Conservation (phyloP, 2,888 invertebrate genomes). For the Caenorhabditis sulstoni region DNA sequence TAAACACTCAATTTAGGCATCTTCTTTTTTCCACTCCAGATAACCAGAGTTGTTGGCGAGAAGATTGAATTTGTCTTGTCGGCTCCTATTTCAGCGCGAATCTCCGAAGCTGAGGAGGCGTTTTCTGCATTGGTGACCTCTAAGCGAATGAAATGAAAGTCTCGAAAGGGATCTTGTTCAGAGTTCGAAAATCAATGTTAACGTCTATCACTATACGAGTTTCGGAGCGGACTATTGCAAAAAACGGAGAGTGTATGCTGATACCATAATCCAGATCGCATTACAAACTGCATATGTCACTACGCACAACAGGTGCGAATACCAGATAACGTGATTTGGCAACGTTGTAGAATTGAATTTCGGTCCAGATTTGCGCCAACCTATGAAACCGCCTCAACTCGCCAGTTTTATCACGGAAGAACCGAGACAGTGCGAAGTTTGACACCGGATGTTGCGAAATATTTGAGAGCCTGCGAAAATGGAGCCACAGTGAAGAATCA, state of each 20-base stretch:
- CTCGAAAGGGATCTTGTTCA: constrained; percentile 5
- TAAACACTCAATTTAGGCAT: constrained; percentile 24
- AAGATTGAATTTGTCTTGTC: constrained; percentile 43
- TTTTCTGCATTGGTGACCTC: constrained; percentile 69
- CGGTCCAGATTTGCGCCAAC: constrained; percentile 83
- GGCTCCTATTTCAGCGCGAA: constrained; percentile 20
- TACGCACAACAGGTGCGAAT: constrained; percentile 81
- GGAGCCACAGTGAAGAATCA: constrained; percentile 44
- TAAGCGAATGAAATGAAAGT: constrained; percentile 79
- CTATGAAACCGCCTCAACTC: constrained; percentile 85
- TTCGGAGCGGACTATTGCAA: constrained; percentile 46
- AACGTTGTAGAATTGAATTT: too few relatives aligned
- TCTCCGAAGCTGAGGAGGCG: constrained; percentile 78
- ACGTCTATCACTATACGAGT: constrained; percentile 42
- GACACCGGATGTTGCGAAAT: constrained; percentile 82
- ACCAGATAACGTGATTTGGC: too few relatives aligned
- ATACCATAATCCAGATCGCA: constrained; percentile 84
- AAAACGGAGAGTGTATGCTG: constrained; percentile 83
- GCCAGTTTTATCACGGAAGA: constrained; percentile 85
- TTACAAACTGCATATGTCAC: constrained; percentile 84
- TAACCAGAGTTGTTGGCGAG: constrained; percentile 14
- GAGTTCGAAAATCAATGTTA: constrained; percentile 42
- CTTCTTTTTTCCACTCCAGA: constrained; percentile 13
- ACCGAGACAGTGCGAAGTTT: constrained; percentile 86
- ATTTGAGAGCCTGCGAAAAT: constrained; percentile 38